A percentile compares a stretch with the other conserved stretches of the same genome.
phyloP scores from a whole-genome alignment of 2,797 vertebrate species.

The Delichon dasypus region DNA sequence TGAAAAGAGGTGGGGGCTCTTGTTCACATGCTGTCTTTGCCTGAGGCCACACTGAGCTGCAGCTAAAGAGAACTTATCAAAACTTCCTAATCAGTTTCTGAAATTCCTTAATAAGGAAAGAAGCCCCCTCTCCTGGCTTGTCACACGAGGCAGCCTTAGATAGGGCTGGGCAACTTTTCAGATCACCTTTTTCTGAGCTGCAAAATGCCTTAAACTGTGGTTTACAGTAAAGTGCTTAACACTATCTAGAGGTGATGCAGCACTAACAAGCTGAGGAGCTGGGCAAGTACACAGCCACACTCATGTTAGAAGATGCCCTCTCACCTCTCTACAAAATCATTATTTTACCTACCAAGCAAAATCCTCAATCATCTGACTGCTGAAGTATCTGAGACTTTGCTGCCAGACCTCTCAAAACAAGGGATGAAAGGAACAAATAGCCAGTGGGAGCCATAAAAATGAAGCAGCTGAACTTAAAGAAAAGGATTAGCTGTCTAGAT shows the following conservation, averaged over 20 bases:
- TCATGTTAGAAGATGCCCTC: not conserved
- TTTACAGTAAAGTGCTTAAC: not conserved
- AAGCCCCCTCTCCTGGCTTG: not conserved
- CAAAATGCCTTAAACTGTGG: not conserved
- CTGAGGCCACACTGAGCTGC: not conserved
- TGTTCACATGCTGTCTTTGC: not conserved
- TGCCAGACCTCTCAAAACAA: not conserved
- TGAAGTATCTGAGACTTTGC: not conserved
- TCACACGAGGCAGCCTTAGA: not conserved
- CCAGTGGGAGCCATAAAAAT: not conserved
- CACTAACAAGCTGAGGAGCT: not conserved
- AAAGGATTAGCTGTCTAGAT: not conserved
- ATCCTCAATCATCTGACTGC: not conserved
- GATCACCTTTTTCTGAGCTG: not conserved
- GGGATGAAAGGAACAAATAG: not conserved
- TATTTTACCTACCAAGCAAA: not conserved
- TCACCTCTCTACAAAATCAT: not conserved
- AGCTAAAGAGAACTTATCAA: not conserved
- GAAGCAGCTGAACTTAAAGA: not conserved
- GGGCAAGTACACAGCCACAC: not conserved
- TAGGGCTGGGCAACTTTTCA: not conserved
- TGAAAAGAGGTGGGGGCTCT: not conserved
- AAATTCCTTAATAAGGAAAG: not conserved
- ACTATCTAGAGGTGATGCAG: not conserved
- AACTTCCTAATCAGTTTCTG: not conserved